Conservation (phyloP, 2,888 invertebrate genomes). For the Troides aeacus region DNA sequence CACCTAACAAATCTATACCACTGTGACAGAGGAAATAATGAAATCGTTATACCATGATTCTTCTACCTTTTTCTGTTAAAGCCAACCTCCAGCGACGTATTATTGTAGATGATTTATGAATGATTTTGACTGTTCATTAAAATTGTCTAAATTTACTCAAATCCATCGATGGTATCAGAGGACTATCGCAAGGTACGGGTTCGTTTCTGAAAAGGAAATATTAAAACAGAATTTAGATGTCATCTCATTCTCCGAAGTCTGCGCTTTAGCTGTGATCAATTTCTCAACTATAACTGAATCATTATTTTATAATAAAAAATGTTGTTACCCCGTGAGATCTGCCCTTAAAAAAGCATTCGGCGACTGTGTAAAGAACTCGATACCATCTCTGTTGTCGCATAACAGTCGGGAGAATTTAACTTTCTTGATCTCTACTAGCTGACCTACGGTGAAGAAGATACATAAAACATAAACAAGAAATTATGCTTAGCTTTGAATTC, state of each 20-base stretch:
- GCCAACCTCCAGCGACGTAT: background rate
- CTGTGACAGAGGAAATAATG: constrained; percentile 22
- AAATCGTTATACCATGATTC: constrained; percentile 16
- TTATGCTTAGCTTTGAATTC: too few species aligned
- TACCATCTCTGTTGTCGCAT: constrained; percentile 87
- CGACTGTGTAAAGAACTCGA: constrained; percentile 78
- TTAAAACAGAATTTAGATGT: background rate
- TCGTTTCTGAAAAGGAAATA: constrained; percentile 81
- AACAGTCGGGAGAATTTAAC: constrained; percentile 83
- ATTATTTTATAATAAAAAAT: too few species aligned
- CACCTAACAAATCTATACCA: constrained; percentile 7
- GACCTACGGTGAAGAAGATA: constrained; percentile 64
- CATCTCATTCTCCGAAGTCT: too few species aligned
- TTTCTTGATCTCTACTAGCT: constrained; percentile 85
- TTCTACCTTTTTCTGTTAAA: constrained; percentile 25
- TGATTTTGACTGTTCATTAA: constrained; percentile 32
- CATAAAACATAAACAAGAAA: background rate
- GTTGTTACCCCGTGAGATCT: constrained; percentile 77
- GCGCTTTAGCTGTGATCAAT: too few species aligned
- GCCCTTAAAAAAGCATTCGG: constrained; percentile 81
- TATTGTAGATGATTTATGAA: too few species aligned
- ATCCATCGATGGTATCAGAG: constrained; percentile 81
- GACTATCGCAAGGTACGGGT: constrained; percentile 80
- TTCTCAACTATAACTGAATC: too few species aligned
- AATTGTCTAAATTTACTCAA: constrained; percentile 81